Conservation (phyloP, 2,888 invertebrate species). For the Lasioglossum vierecki region DNA sequence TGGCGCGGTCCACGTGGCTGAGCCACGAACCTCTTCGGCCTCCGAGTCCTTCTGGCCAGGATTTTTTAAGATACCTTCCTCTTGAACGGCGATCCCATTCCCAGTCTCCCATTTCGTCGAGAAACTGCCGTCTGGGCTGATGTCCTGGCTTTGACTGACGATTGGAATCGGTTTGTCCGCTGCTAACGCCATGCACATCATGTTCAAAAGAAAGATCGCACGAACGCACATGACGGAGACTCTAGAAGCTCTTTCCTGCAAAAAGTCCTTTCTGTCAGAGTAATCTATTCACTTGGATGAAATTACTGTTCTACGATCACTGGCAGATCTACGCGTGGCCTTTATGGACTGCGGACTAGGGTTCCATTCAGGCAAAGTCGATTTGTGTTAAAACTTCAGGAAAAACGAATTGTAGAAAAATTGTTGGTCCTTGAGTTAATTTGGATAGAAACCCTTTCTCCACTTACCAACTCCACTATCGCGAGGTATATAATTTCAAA, state of each 20-base stretch:
- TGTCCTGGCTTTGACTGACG: slow-evolving; percentile 73
- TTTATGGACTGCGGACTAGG: too few relatives aligned
- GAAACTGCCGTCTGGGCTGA: slow-evolving; percentile 76
- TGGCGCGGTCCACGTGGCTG: slow-evolving; percentile 81
- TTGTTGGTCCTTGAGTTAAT: too few relatives aligned
- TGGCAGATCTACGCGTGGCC: too few relatives aligned
- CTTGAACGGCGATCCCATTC: slow-evolving; percentile 84
- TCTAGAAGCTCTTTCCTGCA: background rate
- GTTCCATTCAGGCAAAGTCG: too few relatives aligned
- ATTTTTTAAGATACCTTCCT: slow-evolving; percentile 80
- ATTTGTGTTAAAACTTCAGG: too few relatives aligned
- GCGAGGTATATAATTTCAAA: too few relatives aligned
- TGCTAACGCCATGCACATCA: slow-evolving; percentile 45
- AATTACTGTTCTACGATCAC: background rate
- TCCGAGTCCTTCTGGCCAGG: slow-evolving; percentile 78
- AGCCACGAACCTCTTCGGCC: slow-evolving; percentile 79
- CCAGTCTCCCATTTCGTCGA: slow-evolving; percentile 74
- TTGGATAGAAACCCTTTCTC: too few relatives aligned
- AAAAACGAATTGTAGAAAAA: too few relatives aligned
- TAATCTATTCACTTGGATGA: background rate
- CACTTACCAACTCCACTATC: too few relatives aligned
- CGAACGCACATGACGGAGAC: slow-evolving; percentile 38
- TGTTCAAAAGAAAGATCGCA: slow-evolving; percentile 46
- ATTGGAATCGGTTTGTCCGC: slow-evolving; percentile 71
- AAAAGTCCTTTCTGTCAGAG: background rate